phyloP scores from a whole-genome alignment of 2,113 vertebrate species.

The Monarcha castaneiventris region DNA sequence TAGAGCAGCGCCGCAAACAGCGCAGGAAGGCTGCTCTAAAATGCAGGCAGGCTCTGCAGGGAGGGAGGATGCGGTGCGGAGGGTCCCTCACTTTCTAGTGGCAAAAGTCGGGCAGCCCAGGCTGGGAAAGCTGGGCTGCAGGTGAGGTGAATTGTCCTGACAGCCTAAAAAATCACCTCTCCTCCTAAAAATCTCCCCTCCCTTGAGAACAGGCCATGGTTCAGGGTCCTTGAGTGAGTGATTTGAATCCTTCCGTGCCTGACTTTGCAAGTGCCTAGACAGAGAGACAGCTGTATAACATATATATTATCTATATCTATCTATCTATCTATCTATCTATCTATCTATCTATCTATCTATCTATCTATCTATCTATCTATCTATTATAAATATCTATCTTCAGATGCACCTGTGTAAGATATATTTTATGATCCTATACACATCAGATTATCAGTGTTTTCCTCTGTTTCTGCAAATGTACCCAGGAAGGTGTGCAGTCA shows the following conservation, averaged over 20 bases:
- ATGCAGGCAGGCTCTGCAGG: background rate
- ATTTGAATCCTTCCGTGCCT: background rate
- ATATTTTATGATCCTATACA: background rate
- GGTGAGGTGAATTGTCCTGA: background rate
- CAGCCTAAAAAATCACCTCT: background rate
- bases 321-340: too few relatives aligned
- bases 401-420: background rate
- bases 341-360: too few relatives aligned
- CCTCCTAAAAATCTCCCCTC: background rate
- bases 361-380: too few relatives aligned
- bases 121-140: background rate
- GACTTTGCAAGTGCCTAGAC: background rate
- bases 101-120: background rate
- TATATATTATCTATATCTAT: background rate
- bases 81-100: background rate
- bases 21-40: accelerated
- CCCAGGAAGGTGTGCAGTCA: background rate
- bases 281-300: background rate
- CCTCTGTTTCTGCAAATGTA: background rate
- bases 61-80: background rate
- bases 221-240: background rate
- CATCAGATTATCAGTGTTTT: background rate
- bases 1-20: accelerated
- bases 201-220: too few relatives aligned
- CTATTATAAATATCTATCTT: background rate